Evolutionary conservation across 2,888 invertebrate species (phyloP).

Genomic region (Amiota mariae): DNA sequence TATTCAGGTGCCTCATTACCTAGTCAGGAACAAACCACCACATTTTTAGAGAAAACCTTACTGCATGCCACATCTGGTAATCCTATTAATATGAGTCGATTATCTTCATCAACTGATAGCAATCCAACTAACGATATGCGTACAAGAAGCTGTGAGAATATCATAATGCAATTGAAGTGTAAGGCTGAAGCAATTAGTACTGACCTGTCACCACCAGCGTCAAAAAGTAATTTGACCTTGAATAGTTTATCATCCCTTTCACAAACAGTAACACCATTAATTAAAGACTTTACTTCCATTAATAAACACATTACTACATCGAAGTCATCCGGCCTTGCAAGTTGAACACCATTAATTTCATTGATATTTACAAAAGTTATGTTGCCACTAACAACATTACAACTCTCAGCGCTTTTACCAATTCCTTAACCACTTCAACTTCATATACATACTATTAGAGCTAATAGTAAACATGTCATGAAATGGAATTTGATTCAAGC

Average conservation of each 20-base stretch:
- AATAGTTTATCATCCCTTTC: slow-evolving; percentile 1
- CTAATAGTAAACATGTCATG: slow-evolving; percentile 45
- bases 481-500: too few relatives aligned
- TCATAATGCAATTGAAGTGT: slow-evolving; percentile 53
- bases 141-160: slow-evolving; percentile 62
- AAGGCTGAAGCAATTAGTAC: slow-evolving; percentile 32
- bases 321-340: slow-evolving; percentile 10
- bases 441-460: slow-evolving; percentile 57
- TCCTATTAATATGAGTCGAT: too few relatives aligned
- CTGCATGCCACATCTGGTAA: slow-evolving; percentile 34
- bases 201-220: background rate
- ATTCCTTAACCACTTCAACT: slow-evolving; percentile 41
- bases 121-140: slow-evolving; percentile 45
- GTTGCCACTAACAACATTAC: slow-evolving; percentile 31
- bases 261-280: slow-evolving; percentile 16
- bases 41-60: too few relatives aligned
- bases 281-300: background rate
- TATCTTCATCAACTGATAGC: background rate
- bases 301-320: slow-evolving; percentile 16
- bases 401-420: slow-evolving; percentile 39
- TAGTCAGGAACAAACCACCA: slow-evolving; percentile 15
- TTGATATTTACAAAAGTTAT: slow-evolving; percentile 22
- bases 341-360: slow-evolving; percentile 12
- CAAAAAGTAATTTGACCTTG: slow-evolving; percentile 6
- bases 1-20: slow-evolving; percentile 45